Evolutionary conservation across 2,888 invertebrate species (phyloP).

Genomic region (Polymixis lichenea): DNA sequence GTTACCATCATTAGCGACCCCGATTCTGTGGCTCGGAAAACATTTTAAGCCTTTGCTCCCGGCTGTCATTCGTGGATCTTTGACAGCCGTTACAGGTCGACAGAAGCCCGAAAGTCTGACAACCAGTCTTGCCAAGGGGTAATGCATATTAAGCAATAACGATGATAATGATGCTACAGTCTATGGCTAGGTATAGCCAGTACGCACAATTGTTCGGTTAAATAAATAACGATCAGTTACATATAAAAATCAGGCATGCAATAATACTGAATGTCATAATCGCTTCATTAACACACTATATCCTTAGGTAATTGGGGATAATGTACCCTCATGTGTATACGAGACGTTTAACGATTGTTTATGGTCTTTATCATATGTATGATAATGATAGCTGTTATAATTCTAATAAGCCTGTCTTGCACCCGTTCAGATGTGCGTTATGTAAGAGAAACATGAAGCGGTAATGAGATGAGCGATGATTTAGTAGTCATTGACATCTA

Average conservation of each 20-base stretch:
- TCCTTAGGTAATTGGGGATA: constrained; percentile 46
- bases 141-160: no score
- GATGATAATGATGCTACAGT: background rate
- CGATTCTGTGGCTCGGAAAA: no score
- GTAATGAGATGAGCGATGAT: constrained; percentile 14
- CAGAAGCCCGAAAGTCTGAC: no score
- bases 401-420: constrained; percentile 29
- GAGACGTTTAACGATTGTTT: constrained; percentile 50
- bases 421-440: constrained; percentile 38
- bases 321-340: constrained; percentile 39
- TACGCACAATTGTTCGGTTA: background rate
- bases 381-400: constrained; percentile 48
- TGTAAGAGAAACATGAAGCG: constrained; percentile 2
- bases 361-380: constrained; percentile 48
- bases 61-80: no score
- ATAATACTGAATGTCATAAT: constrained; percentile 24
- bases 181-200: background rate
- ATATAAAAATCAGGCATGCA: constrained; percentile 3
- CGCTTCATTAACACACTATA: constrained; percentile 41
- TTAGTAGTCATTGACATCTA: background rate
- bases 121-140: no score
- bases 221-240: background rate
- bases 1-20: no score
- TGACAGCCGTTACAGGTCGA: no score
- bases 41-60: no score